Evolutionary conservation across 2,888 invertebrate genomes (phyloP).

Genomic region (Platycnemis pennipes): DNA sequence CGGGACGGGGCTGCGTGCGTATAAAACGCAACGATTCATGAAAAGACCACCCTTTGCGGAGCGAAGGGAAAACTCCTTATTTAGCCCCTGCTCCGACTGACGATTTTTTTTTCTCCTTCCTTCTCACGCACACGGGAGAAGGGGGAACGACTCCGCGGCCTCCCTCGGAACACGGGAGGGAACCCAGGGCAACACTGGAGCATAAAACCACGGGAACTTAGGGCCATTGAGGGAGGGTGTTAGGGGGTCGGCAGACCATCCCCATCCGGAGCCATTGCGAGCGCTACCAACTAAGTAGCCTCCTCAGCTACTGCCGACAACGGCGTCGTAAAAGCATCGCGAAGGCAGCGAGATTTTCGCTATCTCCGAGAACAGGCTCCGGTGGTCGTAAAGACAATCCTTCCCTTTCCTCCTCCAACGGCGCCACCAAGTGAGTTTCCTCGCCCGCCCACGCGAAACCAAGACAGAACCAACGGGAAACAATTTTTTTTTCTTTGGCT

Average conservation of each 20-base stretch:
- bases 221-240: not conserved
- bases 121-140: not conserved
- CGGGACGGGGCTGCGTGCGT: not conserved
- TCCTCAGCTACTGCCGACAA: constrained; percentile 31
- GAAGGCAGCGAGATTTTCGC: constrained; percentile 29
- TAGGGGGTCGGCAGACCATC: not conserved
- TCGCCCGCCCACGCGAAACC: not conserved
- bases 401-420: not conserved
- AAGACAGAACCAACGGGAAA: not conserved
- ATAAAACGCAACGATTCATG: constrained; percentile 21
- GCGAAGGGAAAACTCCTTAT: not conserved
- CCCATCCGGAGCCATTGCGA: not conserved
- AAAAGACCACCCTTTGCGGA: not conserved
- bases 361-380: constrained; percentile 47
- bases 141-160: not conserved
- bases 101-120: not conserved
- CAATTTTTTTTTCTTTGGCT: not conserved
- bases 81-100: not conserved
- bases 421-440: not conserved
- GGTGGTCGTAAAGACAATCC: not conserved
- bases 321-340: constrained; percentile 45
- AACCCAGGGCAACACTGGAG: not conserved
- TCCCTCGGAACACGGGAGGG: not conserved
- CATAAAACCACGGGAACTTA: not conserved
- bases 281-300: constrained; percentile 39